A percentile compares a stretch with the other conserved stretches of the same genome.
These are phyloP conservation scores for Strongylocentrotus purpuratus DNA, from an alignment of 35 echinoderm and acorn worm genomes.

Conservation along the genomic window DNA sequence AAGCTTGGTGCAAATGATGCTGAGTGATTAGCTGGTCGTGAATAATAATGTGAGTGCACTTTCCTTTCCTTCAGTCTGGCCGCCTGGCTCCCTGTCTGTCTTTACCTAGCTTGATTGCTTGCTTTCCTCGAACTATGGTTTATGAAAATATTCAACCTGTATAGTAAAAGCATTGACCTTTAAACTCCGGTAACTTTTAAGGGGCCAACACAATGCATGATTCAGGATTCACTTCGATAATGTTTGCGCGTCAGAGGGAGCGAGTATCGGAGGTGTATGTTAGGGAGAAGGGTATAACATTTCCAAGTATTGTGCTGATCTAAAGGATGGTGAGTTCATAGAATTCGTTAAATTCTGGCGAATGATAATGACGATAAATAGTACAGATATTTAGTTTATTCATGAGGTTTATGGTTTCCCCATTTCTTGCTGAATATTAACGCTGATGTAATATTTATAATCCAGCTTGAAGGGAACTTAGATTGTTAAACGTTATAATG, in stretches of 20 bases:
- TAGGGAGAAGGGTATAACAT: neutral
- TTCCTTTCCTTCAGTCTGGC: neutral
- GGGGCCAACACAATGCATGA: neutral
- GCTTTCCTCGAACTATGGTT: neutral
- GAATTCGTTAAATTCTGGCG: too few species aligned
- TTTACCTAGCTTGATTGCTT: neutral
- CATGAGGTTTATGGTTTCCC: too few species aligned
- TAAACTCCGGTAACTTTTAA: neutral
- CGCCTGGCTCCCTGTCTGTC: neutral
- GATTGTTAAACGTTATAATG: too few species aligned
- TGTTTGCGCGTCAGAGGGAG: too few species aligned
- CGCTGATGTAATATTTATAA: too few species aligned
- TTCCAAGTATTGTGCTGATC: neutral
- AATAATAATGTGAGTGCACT: conserved; percentile 18
- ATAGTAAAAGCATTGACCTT: neutral
- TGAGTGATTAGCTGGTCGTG: conserved; percentile 1
- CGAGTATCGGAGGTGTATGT: too few species aligned
- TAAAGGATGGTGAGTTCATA: too few species aligned
- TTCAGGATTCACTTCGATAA: neutral
- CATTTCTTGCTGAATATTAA: too few species aligned
- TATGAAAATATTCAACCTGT: neutral
- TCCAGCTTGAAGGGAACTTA: too few species aligned
- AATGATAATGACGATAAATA: too few species aligned
- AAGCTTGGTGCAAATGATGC: conserved; percentile 8
- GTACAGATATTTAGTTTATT: too few species aligned